Evolutionary conservation across 2,113 vertebrate genomes (phyloP), one percentile per base, ranked within the genome.

Genomic region (Bos taurus): DNA sequence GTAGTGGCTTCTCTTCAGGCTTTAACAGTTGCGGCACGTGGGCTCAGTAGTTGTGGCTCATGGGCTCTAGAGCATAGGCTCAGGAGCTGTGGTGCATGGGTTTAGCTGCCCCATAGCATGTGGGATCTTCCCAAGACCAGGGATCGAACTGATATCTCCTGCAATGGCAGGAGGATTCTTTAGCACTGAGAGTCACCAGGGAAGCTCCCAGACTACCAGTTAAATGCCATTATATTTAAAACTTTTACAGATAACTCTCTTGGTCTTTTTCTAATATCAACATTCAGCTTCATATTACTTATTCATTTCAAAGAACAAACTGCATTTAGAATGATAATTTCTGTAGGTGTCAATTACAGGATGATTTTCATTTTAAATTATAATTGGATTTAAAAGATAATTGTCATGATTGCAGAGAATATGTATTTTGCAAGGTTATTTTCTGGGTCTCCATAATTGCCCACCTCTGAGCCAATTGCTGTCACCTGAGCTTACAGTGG

Each of bases 291-390:
- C 13, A n/a, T 52, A 25, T 59, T 71, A 48, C 52, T 59, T 10
- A 54, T 8, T 52, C 13, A 52, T 60, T 54, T 95, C 60, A 19
- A 92, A 87, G 26, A 56, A 67, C 59, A 83, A 82, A 60, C 15
- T 54, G 11, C 11, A 74, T 52, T 54, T 8, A 80, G 10, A 86
- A 46, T 77, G 26, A 96, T 74, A 82, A 77, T 83, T 23, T 23
- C 36, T 40, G 40, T 40, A 60, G 90, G 30, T 77, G 5, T 7
- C 23, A 74, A 46, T 43, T 64, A 30, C 21, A 93, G 25, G 25
- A 71, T 59, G 40, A 28, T 84, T 77, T 93, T 50, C 25, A 33
- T 74, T 88, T 82, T 62, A 82, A 87, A 93, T 62, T 88, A 62
- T 56, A 87, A 80, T 71, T 52, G n/a, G n/a, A 26, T 23, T 83